phyloP scores from a whole-genome alignment of 2,113 vertebrate species.

The Cololabis saira region DNA sequence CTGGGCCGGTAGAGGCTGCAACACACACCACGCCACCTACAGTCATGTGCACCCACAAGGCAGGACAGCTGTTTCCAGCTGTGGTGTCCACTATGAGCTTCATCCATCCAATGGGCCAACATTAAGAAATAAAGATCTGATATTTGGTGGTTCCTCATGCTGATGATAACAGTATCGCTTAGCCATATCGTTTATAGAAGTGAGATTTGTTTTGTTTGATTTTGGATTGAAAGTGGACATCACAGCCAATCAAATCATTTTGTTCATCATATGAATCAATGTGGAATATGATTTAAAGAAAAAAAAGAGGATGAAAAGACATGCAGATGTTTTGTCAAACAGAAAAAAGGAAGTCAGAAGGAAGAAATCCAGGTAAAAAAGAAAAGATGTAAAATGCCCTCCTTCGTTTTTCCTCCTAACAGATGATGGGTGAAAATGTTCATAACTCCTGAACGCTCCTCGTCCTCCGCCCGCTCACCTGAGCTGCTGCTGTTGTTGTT shows the following conservation, averaged over 20 bases:
- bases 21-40: constrained; percentile 79
- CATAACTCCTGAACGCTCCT: background rate
- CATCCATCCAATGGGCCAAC: constrained; percentile 4
- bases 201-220: background rate
- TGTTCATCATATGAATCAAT: constrained; percentile 2
- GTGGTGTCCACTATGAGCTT: constrained; percentile 83
- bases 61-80: constrained; percentile 79
- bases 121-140: background rate
- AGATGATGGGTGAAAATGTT: constrained; percentile 4
- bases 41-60: constrained; percentile 59
- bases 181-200: too few relatives aligned
- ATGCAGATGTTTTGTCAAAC: background rate
- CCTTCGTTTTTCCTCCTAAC: background rate
- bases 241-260: constrained; percentile 40
- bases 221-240: constrained; percentile 59
- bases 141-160: too few relatives aligned
- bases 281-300: constrained; percentile 2
- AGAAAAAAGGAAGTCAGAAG: background rate
- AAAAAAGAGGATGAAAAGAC: background rate
- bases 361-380: background rate
- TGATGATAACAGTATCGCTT: too few relatives aligned
- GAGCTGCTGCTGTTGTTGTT: constrained; percentile 57
- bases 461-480: constrained; percentile 77
- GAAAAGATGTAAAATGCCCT: background rate
- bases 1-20: constrained; percentile 83